Base-by-base conservation (phyloP, 2,888 invertebrate species). In the Nomada fabriciana region DNA sequence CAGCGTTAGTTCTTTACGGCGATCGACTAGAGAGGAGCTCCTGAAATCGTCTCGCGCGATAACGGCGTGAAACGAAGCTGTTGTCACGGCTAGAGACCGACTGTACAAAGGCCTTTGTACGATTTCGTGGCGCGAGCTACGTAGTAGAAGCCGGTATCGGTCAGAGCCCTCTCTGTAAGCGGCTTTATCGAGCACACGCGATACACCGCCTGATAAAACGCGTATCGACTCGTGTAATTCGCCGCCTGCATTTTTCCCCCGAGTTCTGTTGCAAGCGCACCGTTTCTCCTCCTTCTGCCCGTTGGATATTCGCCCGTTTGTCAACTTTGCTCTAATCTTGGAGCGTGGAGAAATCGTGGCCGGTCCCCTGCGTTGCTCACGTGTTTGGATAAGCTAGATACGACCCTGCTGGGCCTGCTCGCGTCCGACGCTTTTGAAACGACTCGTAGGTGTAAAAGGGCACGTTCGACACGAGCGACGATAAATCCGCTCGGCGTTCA, bases 101-200 rank as follows among this genome's bases (percentile, higher is more conserved):
- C 72, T 20, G n/a, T 80, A 85, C 85, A 80, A 86, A 76, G 73
- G 84, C 75, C 78, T 83, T 80, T 76, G 75, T 75, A 77, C 76
- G 80, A 74, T 79, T 85, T 82, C 77, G 76, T 83, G 67, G 70
- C 63, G 74, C 63, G 69, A 76, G 77, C 63, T 78, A 74, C 86
- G 79, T 80, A 84, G 80, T 80, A 83, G 81, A 86, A 85, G 85
- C 79, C 79, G 82, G 86, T 91, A 90, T 90, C 91, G 91, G 90
- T 90, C 91, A 90, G 86, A 91, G 88, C 88, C 88, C 89, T 75
- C 86, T 68, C 68, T 61, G 76, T 73, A 78, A 81, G 70, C 71
- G 76, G 78, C 81, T 80, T 90, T 90, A 90, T 90, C 90, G 83
- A 80, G 80, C 81, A 84, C 80, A 86, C 80, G 78, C 82, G 88